phyloP scores from a whole-genome alignment of 53 echinoderm and acorn worm species.

The Stichopus horrens region DNA sequence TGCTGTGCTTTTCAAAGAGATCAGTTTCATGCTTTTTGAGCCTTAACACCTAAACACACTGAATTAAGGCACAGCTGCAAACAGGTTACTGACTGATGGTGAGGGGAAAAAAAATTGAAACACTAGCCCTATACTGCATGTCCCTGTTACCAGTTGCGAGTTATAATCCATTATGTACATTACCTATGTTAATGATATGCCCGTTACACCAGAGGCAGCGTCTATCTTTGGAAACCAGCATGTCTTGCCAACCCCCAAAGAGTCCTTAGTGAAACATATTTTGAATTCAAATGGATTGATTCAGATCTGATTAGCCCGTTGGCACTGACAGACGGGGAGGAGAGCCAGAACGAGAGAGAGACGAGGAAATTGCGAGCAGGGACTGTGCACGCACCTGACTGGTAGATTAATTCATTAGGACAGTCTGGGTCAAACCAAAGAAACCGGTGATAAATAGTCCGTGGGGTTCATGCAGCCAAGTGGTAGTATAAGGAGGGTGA shows the following conservation, averaged over 20 bases:
- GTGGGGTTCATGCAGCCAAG: not conserved
- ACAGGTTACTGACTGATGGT: not conserved
- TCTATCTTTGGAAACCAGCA: slow-evolving; percentile 30
- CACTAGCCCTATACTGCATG: no score
- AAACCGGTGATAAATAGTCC: slow-evolving; percentile 4
- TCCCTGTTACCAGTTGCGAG: not conserved
- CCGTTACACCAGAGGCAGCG: slow-evolving; percentile 20
- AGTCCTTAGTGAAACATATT: slow-evolving; percentile 35
- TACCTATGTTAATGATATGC: slow-evolving; percentile 43
- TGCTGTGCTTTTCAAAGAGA: no score
- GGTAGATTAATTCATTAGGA: slow-evolving; percentile 27
- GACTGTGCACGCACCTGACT: not conserved
- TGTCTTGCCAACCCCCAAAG: slow-evolving; percentile 32
- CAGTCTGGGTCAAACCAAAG: slow-evolving; percentile 14
- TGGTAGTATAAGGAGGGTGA: not conserved
- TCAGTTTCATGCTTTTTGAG: no score
- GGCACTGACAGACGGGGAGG: not conserved
- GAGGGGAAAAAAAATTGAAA: no score
- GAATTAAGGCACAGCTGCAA: not conserved
- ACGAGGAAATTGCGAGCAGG: not conserved
- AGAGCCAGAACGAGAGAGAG: not conserved
- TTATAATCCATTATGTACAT: slow-evolving; percentile 6
- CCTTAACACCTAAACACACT: not conserved
- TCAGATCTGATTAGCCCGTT: slow-evolving; percentile 32
- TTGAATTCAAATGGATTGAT: slow-evolving; percentile 41